Evolutionary conservation across 2,888 invertebrate species (phyloP), one percentile per base, ranked within the genome.

Genomic region (Chrysopilus asiliformis): DNA sequence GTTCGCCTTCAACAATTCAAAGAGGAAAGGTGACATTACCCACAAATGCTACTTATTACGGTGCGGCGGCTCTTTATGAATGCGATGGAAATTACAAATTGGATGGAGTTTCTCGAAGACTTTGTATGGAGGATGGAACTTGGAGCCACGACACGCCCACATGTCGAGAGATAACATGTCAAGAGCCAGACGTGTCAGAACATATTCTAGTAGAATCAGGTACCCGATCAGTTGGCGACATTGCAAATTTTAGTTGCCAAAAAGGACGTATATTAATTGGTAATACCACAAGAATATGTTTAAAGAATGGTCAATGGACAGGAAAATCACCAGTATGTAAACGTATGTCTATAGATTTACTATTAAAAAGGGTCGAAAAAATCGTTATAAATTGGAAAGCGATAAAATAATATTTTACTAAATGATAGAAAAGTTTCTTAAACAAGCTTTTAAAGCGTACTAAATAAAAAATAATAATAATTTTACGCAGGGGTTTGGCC

Each of bases 1-100:
- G 82, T 4, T 70, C 72, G 34, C 87, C 89, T 0, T 71, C 74
- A 4, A 68, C 73, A 4, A 69, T 86, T 3, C 68, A 70, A 25
- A 76, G 82, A 52, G 89, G 89, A 13, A 73, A 73, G 50, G 78
- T 84, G 40, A 80, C 78, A 0, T 60, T 90, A 35, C 79, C 85
- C 0, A 84, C 86, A 1, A 90, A 90, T 56, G 85, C 78, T 0
- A 89, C 90, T 0, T 87, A 86, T 56, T 87, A 89, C 50, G 89
- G 89, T 1, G 83, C 86, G 0, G 76, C 83, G 2, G 86, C 76
- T 0, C 66, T 87, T 6, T 91, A 91, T 55, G 79, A 84, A 48
- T 91, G 91, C 53, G 72, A 82, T 39, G 68, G 71, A 3, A 81
- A 87, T 53, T 90, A 74, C 63, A 78, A 79, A 53, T 64, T 90